phyloP scores from a whole-genome alignment of 1,140 invertebrate species.

The Sycophila sp. region DNA sequence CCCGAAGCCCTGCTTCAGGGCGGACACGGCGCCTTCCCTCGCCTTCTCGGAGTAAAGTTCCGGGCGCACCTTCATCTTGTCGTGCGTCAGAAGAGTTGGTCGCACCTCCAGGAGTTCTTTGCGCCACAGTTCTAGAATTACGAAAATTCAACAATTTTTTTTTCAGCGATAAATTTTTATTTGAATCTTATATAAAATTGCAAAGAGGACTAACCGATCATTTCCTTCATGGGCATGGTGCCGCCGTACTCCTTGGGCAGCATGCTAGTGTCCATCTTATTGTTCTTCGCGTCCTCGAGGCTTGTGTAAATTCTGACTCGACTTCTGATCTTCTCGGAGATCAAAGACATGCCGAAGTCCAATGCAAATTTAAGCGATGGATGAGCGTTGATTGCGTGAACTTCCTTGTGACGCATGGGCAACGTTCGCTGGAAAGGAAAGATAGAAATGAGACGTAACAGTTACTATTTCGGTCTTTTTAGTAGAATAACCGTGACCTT shows the following conservation, averaged over 20 bases:
- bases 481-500: background rate
- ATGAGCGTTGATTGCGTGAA: slow-evolving; percentile 82
- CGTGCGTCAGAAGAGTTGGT: slow-evolving; percentile 69
- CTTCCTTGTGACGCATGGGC: slow-evolving; percentile 85
- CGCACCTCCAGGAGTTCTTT: slow-evolving; percentile 70
- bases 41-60: slow-evolving; percentile 76
- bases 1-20: slow-evolving; percentile 67
- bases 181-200: no score
- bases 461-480: background rate
- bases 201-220: slow-evolving; percentile 85
- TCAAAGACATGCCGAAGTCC: slow-evolving; percentile 82
- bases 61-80: slow-evolving; percentile 72
- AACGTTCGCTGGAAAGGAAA: slow-evolving; percentile 75
- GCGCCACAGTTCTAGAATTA: slow-evolving; percentile 72
- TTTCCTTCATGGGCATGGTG: slow-evolving; percentile 81
- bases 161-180: no score
- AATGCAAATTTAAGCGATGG: slow-evolving; percentile 80
- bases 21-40: slow-evolving; percentile 77
- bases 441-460: background rate
- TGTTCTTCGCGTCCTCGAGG: slow-evolving; percentile 69
- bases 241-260: slow-evolving; percentile 86
- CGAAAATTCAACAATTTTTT: background rate
- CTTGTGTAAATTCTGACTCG: slow-evolving; percentile 77
- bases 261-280: slow-evolving; percentile 72
- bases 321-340: slow-evolving; percentile 84